Conservation (phyloP, 1,140 invertebrate genomes). For the Branchinecta lynchi region DNA sequence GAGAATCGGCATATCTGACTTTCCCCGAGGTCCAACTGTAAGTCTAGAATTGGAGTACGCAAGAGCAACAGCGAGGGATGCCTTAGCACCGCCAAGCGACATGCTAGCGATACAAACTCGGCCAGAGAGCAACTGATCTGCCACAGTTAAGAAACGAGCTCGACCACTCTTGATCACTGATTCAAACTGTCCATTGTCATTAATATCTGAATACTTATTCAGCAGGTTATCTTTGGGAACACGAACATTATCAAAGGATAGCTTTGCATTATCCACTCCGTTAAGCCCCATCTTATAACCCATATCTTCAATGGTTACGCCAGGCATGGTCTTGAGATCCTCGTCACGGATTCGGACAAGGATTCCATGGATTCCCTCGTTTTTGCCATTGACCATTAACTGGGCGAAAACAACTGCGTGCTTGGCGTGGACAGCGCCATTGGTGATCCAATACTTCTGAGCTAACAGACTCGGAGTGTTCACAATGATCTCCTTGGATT, state of each 20-base stretch:
- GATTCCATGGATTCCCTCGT: slow-evolving; percentile 29
- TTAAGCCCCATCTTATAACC: slow-evolving; percentile 32
- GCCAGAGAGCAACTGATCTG: slow-evolving; percentile 31
- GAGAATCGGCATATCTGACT: slow-evolving; percentile 30
- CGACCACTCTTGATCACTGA: slow-evolving; percentile 27
- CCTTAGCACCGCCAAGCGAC: slow-evolving; percentile 29
- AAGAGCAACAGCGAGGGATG: slow-evolving; percentile 27
- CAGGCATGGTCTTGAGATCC: slow-evolving; percentile 25
- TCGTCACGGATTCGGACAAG: slow-evolving; percentile 30
- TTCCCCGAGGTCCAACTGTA: slow-evolving; percentile 30
- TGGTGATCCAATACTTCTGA: slow-evolving; percentile 33
- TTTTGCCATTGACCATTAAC: slow-evolving; percentile 24
- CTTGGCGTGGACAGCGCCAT: slow-evolving; percentile 31
- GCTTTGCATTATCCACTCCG: slow-evolving; percentile 32
- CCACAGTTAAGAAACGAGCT: slow-evolving; percentile 30
- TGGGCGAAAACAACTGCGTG: slow-evolving; percentile 31
- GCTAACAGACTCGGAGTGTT: slow-evolving; percentile 28
- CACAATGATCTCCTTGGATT: slow-evolving; percentile 27
- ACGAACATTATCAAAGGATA: slow-evolving; percentile 29
- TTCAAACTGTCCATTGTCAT: slow-evolving; percentile 26
- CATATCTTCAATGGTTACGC: slow-evolving; percentile 31
- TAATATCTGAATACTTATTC: slow-evolving; percentile 28
- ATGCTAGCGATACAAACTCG: slow-evolving; percentile 31
- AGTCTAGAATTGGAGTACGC: slow-evolving; percentile 29
- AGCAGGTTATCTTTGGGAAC: slow-evolving; percentile 29